Evolutionary conservation across 2,113 vertebrate genomes (phyloP).

Genomic region (Lota lota): DNA sequence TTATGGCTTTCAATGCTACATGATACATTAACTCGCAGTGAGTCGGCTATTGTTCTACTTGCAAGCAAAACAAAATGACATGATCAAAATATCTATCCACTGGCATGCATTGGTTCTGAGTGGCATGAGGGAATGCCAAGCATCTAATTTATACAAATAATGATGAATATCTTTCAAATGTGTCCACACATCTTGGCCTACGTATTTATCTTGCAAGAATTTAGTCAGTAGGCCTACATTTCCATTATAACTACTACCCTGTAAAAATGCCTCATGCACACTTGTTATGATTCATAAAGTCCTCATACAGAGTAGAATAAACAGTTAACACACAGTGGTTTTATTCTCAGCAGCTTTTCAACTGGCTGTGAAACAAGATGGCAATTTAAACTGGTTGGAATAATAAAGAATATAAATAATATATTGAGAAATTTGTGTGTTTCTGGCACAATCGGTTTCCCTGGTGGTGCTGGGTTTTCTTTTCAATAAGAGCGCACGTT

Average conservation of each 20-base stretch:
- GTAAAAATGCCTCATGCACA: slow-evolving; percentile 7
- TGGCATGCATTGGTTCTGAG: too few relatives aligned
- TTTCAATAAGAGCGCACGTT: slow-evolving; percentile 42
- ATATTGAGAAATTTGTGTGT: slow-evolving; percentile 57
- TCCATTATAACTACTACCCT: slow-evolving; percentile 16
- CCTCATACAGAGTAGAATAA: slow-evolving; percentile 48
- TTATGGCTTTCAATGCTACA: background rate
- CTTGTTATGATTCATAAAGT: slow-evolving; percentile 61
- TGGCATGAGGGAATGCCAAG: too few relatives aligned
- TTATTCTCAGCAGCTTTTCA: slow-evolving; percentile 70
- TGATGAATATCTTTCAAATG: too few relatives aligned
- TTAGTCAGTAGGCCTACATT: slow-evolving; percentile 9
- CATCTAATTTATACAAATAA: too few relatives aligned
- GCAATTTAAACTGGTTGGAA: slow-evolving; percentile 66
- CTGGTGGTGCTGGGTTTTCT: slow-evolving; percentile 43
- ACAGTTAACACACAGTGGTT: slow-evolving; percentile 59
- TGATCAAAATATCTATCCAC: too few relatives aligned
- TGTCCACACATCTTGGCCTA: too few relatives aligned
- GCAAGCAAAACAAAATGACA: too few relatives aligned
- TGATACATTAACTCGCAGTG: background rate
- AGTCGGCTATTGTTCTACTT: too few relatives aligned
- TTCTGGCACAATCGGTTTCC: slow-evolving; percentile 55
- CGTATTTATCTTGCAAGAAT: too few relatives aligned
- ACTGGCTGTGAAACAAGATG: slow-evolving; percentile 71
- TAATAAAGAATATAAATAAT: slow-evolving; percentile 61